Evolutionary conservation across 92 coral and sea anemone species (phyloP), one percentile per base, ranked within the genome.

Genomic region (Actinernus sp.): DNA sequence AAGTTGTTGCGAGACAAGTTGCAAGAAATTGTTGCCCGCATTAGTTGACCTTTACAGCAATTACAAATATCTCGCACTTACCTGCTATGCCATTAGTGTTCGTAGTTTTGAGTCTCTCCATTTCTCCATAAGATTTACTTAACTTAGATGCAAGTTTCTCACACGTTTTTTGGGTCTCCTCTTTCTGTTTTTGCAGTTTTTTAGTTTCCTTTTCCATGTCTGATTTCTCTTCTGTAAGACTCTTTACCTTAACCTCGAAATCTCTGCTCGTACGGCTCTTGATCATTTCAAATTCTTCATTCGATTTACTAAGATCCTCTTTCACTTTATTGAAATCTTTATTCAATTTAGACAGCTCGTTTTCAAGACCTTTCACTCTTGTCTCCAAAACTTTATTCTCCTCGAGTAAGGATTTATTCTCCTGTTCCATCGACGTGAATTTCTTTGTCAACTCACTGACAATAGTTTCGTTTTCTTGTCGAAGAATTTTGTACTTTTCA

Each of bases 101-200:
- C 14, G 22, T 30, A 6, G 47, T 7, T 28, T 61, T 90, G 25
- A 34, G n/a, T 37, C 76, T 68, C 14, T 90, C 92, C 5, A 81
- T 38, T 9, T 90, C 97, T 23, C 74, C 76, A 32, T 81, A 86
- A 1, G 89, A 85, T 49, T 81, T 86, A 69, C 89, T 81, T 16
- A 90, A 59, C 51, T 90, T 90, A 0, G 89, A 85, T 21, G 97
- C 83, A 47, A 90, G 83, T 41, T 85, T 83, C 63, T 90, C 92
- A 26, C 97, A 86, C 16, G 92, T 86, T 75, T 71, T 81, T 69
- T 81, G 85, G 1, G 71, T 64, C 40, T 90, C 88, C 21, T 90
- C 97, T 4, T 71, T 81, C 26, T 77, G 86, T 37, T 54, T 90
- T 86, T 59, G 80, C 19, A 76, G 44, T 22, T 74, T 79, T n/a